phyloP scores from a whole-genome alignment of 2,888 invertebrate genomes.

The Acanthosepion esculentum region DNA sequence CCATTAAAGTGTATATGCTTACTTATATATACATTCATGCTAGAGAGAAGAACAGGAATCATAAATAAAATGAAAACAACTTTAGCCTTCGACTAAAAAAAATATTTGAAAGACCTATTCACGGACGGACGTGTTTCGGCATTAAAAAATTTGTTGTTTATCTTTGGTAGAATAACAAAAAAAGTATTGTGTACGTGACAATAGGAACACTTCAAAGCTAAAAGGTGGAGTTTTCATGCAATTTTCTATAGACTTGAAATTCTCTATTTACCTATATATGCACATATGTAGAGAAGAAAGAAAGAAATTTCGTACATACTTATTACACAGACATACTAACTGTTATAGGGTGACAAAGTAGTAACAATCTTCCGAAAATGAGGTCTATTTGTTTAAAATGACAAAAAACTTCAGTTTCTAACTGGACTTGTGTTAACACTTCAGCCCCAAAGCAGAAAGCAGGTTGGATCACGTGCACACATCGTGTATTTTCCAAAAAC shows the following conservation, averaged over 20 bases:
- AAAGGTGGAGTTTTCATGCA: background rate
- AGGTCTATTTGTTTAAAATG: no score
- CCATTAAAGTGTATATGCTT: background rate
- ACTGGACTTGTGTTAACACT: no score
- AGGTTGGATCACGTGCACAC: no score
- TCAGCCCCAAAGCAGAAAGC: no score
- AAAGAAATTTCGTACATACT: no score
- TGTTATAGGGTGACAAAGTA: no score
- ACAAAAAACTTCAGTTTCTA: no score
- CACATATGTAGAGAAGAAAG: background rate
- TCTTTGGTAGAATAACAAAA: background rate
- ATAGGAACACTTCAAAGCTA: background rate
- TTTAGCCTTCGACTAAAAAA: background rate
- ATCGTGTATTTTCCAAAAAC: no score
- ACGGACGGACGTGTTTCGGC: background rate
- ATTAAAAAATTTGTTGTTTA: conserved; percentile 21
- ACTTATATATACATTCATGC: background rate
- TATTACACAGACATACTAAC: no score
- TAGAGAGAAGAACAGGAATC: background rate
- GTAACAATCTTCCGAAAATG: no score
- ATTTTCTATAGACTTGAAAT: background rate
- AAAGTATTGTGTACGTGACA: background rate
- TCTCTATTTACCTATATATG: background rate
- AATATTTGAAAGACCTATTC: conserved; percentile 15
- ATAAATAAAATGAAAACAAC: background rate